These are phyloP conservation scores for Cheirogaleus major DNA, from an alignment of 2,797 vertebrate species.

Conservation along the genomic window DNA sequence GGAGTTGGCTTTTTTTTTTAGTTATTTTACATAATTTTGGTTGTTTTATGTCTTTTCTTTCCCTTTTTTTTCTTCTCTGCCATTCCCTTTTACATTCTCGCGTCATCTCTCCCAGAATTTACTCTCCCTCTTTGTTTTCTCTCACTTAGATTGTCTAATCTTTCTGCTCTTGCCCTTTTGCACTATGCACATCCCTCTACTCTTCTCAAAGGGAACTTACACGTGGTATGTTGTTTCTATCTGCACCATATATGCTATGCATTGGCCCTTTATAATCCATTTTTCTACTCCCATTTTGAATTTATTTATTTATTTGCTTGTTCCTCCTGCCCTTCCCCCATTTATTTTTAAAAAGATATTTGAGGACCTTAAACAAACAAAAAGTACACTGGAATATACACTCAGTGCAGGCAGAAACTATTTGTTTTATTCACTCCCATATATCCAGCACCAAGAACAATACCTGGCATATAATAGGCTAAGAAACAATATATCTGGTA, in stretches of 20 bases:
- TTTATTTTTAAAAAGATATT: neutral
- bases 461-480: neutral
- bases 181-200: neutral
- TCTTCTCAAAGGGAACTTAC: too few relatives aligned
- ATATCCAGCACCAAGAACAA: neutral
- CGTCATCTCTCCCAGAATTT: neutral
- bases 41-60: neutral
- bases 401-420: neutral
- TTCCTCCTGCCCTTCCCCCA: rapidly evolving
- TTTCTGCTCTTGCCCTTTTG: neutral
- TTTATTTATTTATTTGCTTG: neutral
- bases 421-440: neutral
- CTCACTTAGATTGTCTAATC: neutral
- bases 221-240: neutral
- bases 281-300: neutral
- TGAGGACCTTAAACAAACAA: neutral
- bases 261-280: neutral
- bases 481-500: neutral
- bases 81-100: neutral
- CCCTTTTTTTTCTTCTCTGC: neutral
- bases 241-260: neutral
- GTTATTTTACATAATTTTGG: neutral
- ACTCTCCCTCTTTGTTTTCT: neutral
- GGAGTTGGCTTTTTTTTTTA: neutral
- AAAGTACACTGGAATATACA: neutral